Base-by-base conservation (phyloP, 2,113 vertebrate genomes). In the Pseudorectes ferrugineus region DNA sequence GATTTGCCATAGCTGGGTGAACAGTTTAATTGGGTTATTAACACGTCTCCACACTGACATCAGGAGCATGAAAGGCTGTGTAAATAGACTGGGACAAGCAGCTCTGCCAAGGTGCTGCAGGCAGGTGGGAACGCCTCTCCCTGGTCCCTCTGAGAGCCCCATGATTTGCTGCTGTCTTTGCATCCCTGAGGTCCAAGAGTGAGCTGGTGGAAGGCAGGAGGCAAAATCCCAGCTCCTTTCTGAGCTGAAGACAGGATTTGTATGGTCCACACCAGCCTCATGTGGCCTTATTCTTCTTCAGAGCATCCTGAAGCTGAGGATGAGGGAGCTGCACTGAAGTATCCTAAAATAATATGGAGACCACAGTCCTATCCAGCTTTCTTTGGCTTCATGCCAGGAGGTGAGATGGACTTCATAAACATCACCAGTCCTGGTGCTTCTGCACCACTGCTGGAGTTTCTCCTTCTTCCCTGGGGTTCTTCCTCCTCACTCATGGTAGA, bases 1-100 rank as follows among this genome's bases (percentile, higher is more conserved):
- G 83, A 91, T 92, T 86, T 85, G 82, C 22, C 92, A 93, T 33
- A 95, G 88, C 63, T 84, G 94, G 88, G 23, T 97, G 94, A 93
- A 31, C 82, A 2, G 46, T 77, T 96, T 97, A 95, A 96, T 93
- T 90, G 85, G 52, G 78, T 92, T 95, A 96, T 96, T 96, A 97
- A 95, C 92, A 92, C 92, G 10, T 93, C 90, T 95, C 82, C 75
- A 70, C 15, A 2, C 85, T 86, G 94, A 96, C 96, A 94, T 92
- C 88, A 88, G 75, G 49, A 66, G 63, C 54, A 1, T 73, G 42
- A 88, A 55, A 25, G 3, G 3, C 85, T 90, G 92, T 71, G 92
- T 85, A 94, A 96, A 96, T 10, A 96, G 19, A 16, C 1, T 1
- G 20, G 71, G 71, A 25, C 65, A 25, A 36, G 18, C 0, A 13